Evolutionary conservation across 2,113 vertebrate genomes (phyloP).

Genomic region (Mixornis gularis): DNA sequence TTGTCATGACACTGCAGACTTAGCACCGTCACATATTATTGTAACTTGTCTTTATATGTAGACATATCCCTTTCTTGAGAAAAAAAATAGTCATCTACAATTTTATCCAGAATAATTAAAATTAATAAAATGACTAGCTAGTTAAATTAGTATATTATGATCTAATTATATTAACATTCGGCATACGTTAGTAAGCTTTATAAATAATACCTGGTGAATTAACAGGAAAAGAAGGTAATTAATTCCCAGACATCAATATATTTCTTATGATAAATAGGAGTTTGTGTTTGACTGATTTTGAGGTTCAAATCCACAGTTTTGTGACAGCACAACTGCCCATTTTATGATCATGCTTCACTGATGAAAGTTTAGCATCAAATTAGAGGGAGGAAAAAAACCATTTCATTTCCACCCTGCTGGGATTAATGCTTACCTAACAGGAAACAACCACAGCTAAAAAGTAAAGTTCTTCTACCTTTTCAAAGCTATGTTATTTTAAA

Average conservation of each 20-base stretch:
- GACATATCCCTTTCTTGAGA: not conserved
- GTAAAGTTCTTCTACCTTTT: not conserved
- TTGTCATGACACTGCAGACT: not conserved
- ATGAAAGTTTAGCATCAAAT: not conserved
- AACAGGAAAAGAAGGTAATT: not conserved
- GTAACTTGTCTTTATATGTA: not conserved
- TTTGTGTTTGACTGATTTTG: not conserved
- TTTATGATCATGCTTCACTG: not conserved
- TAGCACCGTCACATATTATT: not conserved
- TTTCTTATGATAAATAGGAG: not conserved
- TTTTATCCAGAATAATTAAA: not conserved
- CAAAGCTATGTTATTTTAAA: not conserved
- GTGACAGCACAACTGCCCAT: not conserved
- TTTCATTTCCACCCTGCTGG: not conserved
- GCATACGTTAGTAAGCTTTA: not conserved
- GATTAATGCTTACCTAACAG: not conserved
- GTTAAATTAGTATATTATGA: not conserved
- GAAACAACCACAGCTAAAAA: not conserved
- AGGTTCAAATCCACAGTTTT: not conserved
- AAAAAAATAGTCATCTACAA: not conserved
- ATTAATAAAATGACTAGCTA: not conserved
- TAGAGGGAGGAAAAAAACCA: not conserved
- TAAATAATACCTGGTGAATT: not conserved
- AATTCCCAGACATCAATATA: not conserved
- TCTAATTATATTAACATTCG: not conserved